These are phyloP conservation scores for Kryptopterus vitreolus DNA, from an alignment of 2,797 vertebrate species.

Conservation along the genomic window DNA sequence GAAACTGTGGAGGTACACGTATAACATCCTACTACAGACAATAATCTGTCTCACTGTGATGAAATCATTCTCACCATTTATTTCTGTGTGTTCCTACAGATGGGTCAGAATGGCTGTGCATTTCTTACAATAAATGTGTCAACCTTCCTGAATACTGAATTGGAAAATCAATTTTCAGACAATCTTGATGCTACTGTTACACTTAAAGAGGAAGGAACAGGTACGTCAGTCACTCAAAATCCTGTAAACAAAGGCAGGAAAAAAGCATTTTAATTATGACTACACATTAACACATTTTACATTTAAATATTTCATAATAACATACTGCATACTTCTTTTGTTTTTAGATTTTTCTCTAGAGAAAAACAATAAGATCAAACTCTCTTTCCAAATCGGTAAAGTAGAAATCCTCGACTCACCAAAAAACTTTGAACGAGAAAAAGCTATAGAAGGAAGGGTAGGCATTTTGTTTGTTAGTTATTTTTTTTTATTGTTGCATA, in stretches of 20 bases:
- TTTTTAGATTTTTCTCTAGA: neutral
- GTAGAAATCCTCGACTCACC: slow-evolving; percentile 63
- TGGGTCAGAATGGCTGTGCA: slow-evolving; percentile 42
- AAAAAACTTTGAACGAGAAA: slow-evolving; percentile 54
- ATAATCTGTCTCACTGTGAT: neutral
- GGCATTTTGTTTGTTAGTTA: neutral
- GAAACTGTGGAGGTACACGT: slow-evolving; percentile 32
- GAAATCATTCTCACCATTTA: neutral
- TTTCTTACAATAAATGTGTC: slow-evolving; percentile 21
- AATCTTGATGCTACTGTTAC: slow-evolving; percentile 11
- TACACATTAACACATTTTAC: neutral
- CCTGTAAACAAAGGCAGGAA: neutral
- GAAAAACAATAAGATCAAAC: neutral
- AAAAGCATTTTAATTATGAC: neutral
- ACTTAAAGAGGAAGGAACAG: slow-evolving; percentile 49
- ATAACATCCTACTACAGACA: neutral
- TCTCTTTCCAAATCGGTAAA: slow-evolving; percentile 53
- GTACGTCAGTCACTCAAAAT: slow-evolving; percentile 28
- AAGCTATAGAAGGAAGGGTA: slow-evolving; percentile 64
- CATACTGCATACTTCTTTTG: neutral
- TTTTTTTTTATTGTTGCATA: neutral
- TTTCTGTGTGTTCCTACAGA: slow-evolving; percentile 31
- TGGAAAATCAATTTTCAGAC: neutral
- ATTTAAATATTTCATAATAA: neutral
- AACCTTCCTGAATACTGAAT: neutral